Evolutionary conservation across 2,113 vertebrate genomes (phyloP).

Genomic region (Brachypteracias leptosomus): DNA sequence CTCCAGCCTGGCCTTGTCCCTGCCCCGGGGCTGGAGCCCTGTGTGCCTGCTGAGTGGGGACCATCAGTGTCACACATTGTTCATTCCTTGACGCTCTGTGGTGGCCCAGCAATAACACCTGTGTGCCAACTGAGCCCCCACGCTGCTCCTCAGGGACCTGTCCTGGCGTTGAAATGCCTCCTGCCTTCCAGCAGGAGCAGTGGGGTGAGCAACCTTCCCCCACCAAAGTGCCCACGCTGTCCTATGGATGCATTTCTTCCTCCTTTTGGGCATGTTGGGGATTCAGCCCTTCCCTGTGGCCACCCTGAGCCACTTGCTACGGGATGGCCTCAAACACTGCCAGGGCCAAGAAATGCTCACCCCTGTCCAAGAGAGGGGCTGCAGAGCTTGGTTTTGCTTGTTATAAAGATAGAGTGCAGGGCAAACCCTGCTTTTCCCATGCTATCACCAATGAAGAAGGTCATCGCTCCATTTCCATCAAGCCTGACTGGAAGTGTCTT

Average conservation of each 20-base stretch:
- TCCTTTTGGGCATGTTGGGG: background rate
- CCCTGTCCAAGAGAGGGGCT: background rate
- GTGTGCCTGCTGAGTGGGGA: accelerated
- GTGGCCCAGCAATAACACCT: background rate
- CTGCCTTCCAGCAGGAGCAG: background rate
- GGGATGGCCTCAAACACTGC: background rate
- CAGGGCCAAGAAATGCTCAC: background rate
- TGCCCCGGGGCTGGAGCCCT: background rate
- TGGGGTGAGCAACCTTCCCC: background rate
- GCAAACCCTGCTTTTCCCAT: background rate
- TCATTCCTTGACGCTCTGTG: background rate
- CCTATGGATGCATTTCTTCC: background rate
- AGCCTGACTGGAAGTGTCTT: background rate
- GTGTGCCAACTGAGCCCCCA: background rate
- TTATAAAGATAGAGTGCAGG: background rate
- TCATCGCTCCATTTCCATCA: accelerated
- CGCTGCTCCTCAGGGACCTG: background rate
- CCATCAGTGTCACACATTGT: accelerated
- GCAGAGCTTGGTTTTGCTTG: background rate
- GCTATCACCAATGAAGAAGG: background rate
- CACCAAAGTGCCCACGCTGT: accelerated
- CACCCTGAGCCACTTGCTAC: background rate
- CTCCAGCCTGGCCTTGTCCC: background rate
- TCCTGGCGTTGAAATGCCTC: background rate
- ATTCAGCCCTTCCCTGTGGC: accelerated